phyloP scores from a whole-genome alignment of 2,113 vertebrate species.

The Pandion haliaetus region DNA sequence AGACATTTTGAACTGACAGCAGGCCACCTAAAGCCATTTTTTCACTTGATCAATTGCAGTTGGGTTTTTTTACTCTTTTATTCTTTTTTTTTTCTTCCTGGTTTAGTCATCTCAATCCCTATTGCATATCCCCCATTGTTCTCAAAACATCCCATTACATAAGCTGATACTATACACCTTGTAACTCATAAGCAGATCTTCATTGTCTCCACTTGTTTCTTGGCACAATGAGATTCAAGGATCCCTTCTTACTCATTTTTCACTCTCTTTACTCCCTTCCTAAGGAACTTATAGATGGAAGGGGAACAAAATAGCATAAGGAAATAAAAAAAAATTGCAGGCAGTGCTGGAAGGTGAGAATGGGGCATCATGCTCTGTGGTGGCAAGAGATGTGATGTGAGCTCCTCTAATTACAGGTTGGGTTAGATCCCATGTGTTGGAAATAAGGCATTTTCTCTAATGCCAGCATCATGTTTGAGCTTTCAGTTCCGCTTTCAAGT shows the following conservation, averaged over 20 bases:
- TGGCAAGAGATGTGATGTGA: neutral
- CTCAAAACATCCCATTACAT: neutral
- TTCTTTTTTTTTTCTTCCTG: neutral
- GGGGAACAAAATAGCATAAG: neutral
- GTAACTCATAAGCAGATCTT: conserved; percentile 2
- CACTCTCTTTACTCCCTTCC: neutral
- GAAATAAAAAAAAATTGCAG: neutral
- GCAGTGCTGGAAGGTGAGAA: neutral
- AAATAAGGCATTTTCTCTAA: neutral
- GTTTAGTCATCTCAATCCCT: neutral
- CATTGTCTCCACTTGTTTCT: neutral
- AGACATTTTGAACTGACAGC: neutral
- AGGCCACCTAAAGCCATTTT: neutral
- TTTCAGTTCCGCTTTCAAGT: neutral
- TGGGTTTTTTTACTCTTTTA: neutral
- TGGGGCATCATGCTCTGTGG: neutral
- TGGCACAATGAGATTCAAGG: neutral
- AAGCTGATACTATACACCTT: neutral
- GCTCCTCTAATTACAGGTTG: neutral
- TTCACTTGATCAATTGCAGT: neutral
- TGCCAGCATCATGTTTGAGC: neutral
- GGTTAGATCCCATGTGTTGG: neutral
- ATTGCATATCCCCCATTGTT: neutral
- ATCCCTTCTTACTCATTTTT: neutral
- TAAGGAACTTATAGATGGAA: neutral